phyloP scores from a whole-genome alignment of 2,113 vertebrate genomes.

The Psittacara wagleri region DNA sequence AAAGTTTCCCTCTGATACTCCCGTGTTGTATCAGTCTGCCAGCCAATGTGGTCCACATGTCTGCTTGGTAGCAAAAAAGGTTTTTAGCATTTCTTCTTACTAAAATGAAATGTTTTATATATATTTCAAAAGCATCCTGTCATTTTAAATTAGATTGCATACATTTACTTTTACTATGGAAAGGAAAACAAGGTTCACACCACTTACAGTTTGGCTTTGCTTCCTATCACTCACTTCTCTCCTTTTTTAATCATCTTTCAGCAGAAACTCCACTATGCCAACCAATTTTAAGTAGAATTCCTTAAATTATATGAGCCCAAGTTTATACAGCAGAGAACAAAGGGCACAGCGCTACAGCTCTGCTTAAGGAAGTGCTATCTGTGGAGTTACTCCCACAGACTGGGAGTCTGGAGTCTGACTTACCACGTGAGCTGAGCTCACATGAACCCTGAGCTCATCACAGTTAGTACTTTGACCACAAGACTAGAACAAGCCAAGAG shows the following conservation, averaged over 20 bases:
- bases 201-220: background rate
- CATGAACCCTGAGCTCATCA: background rate
- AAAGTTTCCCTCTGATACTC: background rate
- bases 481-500: background rate
- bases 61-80: background rate
- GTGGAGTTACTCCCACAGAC: background rate
- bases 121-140: background rate
- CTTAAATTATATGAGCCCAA: background rate
- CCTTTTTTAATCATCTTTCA: background rate
- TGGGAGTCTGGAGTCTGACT: background rate
- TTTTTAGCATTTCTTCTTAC: background rate
- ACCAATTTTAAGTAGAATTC: background rate
- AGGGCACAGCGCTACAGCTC: background rate
- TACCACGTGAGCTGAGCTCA: background rate
- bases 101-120: background rate
- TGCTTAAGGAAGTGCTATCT: background rate
- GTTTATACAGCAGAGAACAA: background rate
- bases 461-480: background rate
- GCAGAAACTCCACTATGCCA: background rate
- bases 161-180: background rate
- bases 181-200: slow-evolving; percentile 6
- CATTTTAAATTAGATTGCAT: background rate
- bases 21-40: background rate
- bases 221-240: background rate
- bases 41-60: background rate